Percentiles rank a stretch among this genome's conserved stretches.
Conservation (phyloP, 2,797 vertebrate species). For the Hybognathus amarus region DNA sequence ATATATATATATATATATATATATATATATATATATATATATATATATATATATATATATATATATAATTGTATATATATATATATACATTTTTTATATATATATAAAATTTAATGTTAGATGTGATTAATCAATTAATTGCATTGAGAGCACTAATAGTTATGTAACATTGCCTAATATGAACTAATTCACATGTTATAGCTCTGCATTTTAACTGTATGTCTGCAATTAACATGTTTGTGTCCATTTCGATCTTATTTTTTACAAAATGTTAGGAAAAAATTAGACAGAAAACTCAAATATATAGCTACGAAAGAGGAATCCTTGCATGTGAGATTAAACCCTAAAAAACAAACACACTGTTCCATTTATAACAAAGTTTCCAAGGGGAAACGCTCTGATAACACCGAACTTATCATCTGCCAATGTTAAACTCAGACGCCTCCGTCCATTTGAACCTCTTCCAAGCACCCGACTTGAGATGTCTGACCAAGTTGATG, state of each 20-base stretch:
- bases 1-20: no score
- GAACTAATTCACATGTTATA: no score
- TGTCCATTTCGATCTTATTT: not conserved
- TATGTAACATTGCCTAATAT: not conserved
- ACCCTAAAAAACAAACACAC: not conserved
- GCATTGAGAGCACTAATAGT: no score
- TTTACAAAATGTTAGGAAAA: not conserved
- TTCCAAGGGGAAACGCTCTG: not conserved
- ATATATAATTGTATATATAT: no score
- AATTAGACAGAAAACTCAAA: not conserved
- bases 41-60: no score
- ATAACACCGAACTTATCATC: not conserved
- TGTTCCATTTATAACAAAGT: conserved; percentile 4
- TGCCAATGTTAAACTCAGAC: not conserved
- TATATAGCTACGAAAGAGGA: not conserved
- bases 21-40: no score
- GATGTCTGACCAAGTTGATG: conserved; percentile 51
- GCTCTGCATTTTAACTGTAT: not conserved
- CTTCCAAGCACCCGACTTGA: conserved; percentile 45
- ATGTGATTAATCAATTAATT: no score
- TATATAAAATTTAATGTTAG: no score
- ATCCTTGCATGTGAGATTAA: not conserved
- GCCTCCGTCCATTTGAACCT: conserved; percentile 29
- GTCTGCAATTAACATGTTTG: not conserved
- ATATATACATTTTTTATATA: no score